Evolutionary conservation across 2,888 invertebrate genomes (phyloP), one percentile per base, ranked within the genome.

Genomic region (Pyralis farinalis): DNA sequence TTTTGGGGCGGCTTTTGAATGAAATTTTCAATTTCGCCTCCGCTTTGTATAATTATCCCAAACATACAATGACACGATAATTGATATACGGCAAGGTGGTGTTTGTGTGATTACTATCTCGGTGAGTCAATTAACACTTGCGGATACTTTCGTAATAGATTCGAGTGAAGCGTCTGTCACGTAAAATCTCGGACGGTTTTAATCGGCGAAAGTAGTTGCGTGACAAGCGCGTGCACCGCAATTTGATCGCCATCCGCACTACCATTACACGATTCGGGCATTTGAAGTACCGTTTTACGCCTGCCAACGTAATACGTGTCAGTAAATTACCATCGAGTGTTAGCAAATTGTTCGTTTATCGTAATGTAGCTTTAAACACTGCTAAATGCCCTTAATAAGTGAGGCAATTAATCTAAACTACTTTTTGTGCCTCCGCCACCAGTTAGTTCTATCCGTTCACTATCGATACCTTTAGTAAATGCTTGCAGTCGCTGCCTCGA

Each of bases 161-260:
- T 56, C 55, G 54, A 61, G 56, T 58, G 63, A 58, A 71, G 64
- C 63, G 62, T 67, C 65, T 63, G 71, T 75, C 80, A 72, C 72
- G 72, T 76, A 51, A 58, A 63, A 70, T 73, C 68, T 75, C 54
- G 58, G 54, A 58, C 64, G 55, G 66, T 75, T 78, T 70, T 76
- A 78, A 82, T 78, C 80, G 82, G 85, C 78, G 86, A 87, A 87
- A 85, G 86, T 83, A 73, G 74, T 75, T 74, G 75, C 74, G 77
- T 78, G 77, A 61, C 69, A 59, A 56, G 73, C 77, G 73, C 76
- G 70, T 72, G 77, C 70, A 66, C 61, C 56, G 66, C 63, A 66
- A 63, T 69, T 66, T 65, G 68, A 71, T 70, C 65, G 60, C 57
- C 55, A 56, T 62, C 55, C 63, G 48, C 54, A 57, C 56, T 54